Evolutionary conservation across 2,888 invertebrate genomes (phyloP).

Genomic region (Aporophyla nigra): DNA sequence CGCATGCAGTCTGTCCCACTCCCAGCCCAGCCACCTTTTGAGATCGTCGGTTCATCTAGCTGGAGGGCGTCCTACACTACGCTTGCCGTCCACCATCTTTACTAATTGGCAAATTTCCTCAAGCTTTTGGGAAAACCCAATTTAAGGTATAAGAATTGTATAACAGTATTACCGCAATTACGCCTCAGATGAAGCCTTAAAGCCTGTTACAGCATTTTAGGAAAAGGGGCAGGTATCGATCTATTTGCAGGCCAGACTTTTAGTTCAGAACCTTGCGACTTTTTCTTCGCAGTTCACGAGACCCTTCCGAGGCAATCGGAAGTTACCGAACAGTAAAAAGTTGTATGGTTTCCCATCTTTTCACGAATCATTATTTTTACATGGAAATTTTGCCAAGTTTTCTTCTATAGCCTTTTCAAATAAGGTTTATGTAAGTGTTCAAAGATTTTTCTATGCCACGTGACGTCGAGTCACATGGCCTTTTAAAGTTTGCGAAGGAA

Average conservation of each 20-base stretch:
- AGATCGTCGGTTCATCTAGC: no score
- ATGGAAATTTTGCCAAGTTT: constrained; percentile 24
- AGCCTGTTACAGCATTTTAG: constrained; percentile 12
- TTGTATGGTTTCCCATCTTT: constrained; percentile 33
- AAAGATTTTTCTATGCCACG: constrained; percentile 47
- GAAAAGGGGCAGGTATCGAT: constrained; percentile 18
- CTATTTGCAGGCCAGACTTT: constrained; percentile 45
- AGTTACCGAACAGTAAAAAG: not conserved
- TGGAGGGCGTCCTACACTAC: no score
- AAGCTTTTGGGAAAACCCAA: not conserved
- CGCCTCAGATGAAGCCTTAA: not conserved
- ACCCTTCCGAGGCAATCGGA: not conserved
- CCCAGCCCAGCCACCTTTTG: no score
- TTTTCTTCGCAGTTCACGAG: constrained; percentile 34
- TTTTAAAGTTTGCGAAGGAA: constrained; percentile 21
- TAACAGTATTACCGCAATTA: not conserved
- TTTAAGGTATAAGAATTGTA: not conserved
- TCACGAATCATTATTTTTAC: constrained; percentile 50
- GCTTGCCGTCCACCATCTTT: not conserved
- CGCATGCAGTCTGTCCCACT: no score
- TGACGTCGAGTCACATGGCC: constrained; percentile 60
- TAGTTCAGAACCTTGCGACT: not conserved
- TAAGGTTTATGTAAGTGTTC: constrained; percentile 50
- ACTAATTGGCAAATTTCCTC: not conserved
- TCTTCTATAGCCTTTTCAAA: not conserved